Base-by-base conservation (phyloP, 2,113 vertebrate genomes). In the Phaethon lepturus region DNA sequence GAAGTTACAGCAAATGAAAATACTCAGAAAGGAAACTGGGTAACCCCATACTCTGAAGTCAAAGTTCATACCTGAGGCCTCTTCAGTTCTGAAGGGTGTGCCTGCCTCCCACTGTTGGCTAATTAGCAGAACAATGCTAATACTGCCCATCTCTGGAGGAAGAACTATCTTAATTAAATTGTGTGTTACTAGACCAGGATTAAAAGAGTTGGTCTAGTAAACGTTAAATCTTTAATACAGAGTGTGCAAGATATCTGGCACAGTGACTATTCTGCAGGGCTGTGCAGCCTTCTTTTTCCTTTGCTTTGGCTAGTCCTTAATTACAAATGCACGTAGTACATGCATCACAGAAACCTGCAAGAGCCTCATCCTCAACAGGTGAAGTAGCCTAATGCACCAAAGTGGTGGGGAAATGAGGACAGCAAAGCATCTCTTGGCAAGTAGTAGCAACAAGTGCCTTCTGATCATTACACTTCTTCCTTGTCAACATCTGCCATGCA, bases 261-360 rank as follows among this genome's bases (percentile, higher is more conserved):
- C 67, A 69, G n/a, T 55, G 66, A 60, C 22, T 31, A 17, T 23
- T 59, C 56, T 23, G 24, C 33, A 53, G 13, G 53, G 44, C 16
- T 38, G 1, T 11, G 22, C 16, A 60, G 44, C 16, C 33, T 50
- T 77, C 22, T 81, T 79, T 64, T 20, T 29, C 29, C 29, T 60
- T 91, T 56, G 20, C 1, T 3, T 1, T 49, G 17, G 26, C 29
- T 9, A 55, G 22, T 6, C 44, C 50, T 74, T 31, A 31, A 45
- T 23, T 40, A 25, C 14, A 64, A 49, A 11, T 6, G 17, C n/a
- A 60, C 0, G 0, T 6, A 24, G 25, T 8, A 78, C 7, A 11
- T 0, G 1, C 58, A 60, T 18, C 69, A 55, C 23, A 60, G 44
- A 59, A 58, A 81, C 33, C 9, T 56, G 23, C 33, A 55, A 63